These are phyloP conservation scores for Tragulus kanchil DNA, from an alignment of 2,113 vertebrate species.

Conservation along the genomic window DNA sequence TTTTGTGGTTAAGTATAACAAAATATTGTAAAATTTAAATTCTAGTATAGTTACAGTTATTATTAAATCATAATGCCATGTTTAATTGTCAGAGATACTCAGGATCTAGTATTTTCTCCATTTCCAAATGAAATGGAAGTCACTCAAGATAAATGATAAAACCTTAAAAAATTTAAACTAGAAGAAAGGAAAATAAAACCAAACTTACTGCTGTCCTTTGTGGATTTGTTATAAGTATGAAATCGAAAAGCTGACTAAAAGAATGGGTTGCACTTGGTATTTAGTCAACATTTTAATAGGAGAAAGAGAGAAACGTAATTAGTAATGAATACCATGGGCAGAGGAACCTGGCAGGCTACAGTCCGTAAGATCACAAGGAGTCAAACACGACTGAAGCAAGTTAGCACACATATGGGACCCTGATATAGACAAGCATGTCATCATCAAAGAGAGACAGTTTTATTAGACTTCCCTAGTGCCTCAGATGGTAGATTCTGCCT, in stretches of 20 bases:
- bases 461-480: not conserved
- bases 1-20: slow-evolving; percentile 8
- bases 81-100: slow-evolving; percentile 38
- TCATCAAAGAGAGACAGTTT: not conserved
- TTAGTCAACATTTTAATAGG: slow-evolving; percentile 5
- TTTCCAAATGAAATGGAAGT: not conserved
- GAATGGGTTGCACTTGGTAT: not conserved
- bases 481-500: not conserved
- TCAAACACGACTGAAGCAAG: not conserved
- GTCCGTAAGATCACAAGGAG: not conserved
- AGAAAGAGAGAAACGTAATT: not conserved
- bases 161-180: not conserved
- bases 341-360: not conserved
- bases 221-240: not conserved
- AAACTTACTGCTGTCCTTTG: not conserved
- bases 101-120: not conserved
- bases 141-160: not conserved
- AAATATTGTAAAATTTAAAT: slow-evolving; percentile 37
- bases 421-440: not conserved
- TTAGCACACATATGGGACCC: not conserved
- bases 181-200: not conserved
- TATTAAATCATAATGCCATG: not conserved
- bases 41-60: not conserved
- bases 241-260: not conserved
- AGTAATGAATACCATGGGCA: not conserved